Evolutionary conservation across 2,888 invertebrate species (phyloP).

Genomic region (Brachycybe producta): DNA sequence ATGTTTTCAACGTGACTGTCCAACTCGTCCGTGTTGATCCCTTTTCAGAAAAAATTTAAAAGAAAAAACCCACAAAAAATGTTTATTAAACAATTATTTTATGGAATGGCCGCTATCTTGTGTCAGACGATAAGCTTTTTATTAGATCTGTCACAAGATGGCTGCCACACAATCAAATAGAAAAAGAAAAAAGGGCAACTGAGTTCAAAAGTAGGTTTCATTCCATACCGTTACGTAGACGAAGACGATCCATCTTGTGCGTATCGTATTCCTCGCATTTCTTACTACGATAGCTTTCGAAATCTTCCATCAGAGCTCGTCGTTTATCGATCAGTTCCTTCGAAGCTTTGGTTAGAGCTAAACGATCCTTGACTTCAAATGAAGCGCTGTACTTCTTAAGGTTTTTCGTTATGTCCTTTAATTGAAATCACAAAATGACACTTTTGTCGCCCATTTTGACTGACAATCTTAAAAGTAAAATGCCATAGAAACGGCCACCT

Average conservation of each 20-base stretch:
- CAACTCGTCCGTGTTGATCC: slow-evolving; percentile 84
- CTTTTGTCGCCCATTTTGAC: too few relatives aligned
- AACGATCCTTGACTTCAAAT: slow-evolving; percentile 92
- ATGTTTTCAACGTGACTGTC: slow-evolving; percentile 72
- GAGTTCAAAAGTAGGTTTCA: too few relatives aligned
- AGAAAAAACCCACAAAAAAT: neutral
- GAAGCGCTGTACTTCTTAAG: slow-evolving; percentile 91
- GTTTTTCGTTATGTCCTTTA: slow-evolving; percentile 84
- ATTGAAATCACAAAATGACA: neutral
- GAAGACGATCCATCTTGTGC: slow-evolving; percentile 66
- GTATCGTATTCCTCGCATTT: slow-evolving; percentile 59
- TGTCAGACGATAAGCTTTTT: neutral
- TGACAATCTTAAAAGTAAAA: neutral
- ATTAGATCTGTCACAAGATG: neutral
- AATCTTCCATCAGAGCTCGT: slow-evolving; percentile 70
- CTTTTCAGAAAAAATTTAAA: slow-evolving; percentile 49
- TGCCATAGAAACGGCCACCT: too few relatives aligned
- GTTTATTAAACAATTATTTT: neutral
- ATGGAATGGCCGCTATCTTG: neutral
- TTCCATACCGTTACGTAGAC: slow-evolving; percentile 71
- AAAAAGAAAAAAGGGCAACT: too few relatives aligned
- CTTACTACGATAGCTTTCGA: slow-evolving; percentile 64
- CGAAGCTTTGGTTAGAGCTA: slow-evolving; percentile 80
- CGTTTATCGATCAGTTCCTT: slow-evolving; percentile 91
- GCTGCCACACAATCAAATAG: neutral